phyloP scores from a whole-genome alignment of 2,113 vertebrate genomes.

The Regulus satrapa region DNA sequence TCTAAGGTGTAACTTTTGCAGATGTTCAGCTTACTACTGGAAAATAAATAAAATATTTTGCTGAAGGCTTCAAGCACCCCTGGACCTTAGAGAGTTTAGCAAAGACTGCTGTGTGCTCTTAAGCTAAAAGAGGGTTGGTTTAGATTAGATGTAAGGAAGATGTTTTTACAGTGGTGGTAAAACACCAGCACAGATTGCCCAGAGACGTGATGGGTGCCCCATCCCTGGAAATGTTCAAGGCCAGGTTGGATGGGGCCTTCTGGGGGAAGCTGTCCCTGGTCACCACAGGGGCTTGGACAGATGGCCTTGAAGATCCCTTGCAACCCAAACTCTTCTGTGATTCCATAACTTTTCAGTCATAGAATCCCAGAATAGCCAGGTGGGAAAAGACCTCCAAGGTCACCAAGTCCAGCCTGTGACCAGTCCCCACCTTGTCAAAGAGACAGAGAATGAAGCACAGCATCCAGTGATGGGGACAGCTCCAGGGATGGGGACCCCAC shows the following conservation, averaged over 20 bases:
- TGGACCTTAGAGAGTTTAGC: neutral
- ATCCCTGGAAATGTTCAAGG: no score
- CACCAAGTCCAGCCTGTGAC: fast-evolving
- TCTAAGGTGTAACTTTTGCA: neutral
- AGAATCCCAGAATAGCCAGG: neutral
- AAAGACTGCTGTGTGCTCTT: no score
- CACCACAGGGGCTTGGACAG: neutral
- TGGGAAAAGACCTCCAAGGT: neutral
- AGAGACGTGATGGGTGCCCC: neutral
- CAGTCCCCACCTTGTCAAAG: fast-evolving
- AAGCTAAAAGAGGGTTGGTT: neutral
- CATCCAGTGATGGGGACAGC: neutral
- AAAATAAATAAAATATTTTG: neutral
- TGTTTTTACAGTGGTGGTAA: neutral
- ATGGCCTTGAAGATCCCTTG: neutral
- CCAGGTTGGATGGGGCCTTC: neutral
- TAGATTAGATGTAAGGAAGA: neutral
- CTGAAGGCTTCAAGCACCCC: neutral
- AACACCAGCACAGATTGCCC: neutral
- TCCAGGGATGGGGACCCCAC: neutral
- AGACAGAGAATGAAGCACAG: fast-evolving
- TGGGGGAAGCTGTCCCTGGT: neutral
- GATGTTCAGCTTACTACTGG: neutral
- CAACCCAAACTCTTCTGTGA: neutral
- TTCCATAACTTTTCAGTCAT: fast-evolving